Conservation (phyloP, 1,140 invertebrate genomes). For the Cydia strobilella region DNA sequence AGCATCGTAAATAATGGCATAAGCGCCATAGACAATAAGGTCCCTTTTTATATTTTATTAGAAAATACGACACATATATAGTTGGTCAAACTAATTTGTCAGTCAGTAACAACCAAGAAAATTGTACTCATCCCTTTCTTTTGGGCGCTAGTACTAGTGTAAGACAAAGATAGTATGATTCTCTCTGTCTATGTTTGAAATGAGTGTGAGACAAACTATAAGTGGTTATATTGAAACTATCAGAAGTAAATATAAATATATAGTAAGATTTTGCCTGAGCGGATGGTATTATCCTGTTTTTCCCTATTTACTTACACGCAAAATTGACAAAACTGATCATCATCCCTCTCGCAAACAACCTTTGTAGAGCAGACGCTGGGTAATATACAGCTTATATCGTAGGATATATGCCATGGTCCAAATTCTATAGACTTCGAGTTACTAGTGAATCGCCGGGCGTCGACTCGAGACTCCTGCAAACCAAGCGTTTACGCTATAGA, state of each 20-base stretch:
- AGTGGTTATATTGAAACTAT: background rate
- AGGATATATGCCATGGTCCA: slow-evolving; percentile 73
- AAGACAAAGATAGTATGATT: too few relatives aligned
- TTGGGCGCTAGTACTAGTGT: too few relatives aligned
- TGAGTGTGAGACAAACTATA: too few relatives aligned
- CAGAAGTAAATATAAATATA: too few relatives aligned
- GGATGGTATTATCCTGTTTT: background rate
- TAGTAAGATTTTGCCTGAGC: background rate
- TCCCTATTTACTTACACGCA: slow-evolving; percentile 64
- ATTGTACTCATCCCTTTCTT: too few relatives aligned
- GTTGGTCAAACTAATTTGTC: too few relatives aligned
- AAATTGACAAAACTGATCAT: slow-evolving; percentile 73
- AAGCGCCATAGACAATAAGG: too few relatives aligned
- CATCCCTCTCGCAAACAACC: slow-evolving; percentile 70
- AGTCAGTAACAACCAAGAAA: too few relatives aligned
- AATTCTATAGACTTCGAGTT: slow-evolving; percentile 71
- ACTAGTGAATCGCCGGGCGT: slow-evolving; percentile 58
- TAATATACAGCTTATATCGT: slow-evolving; percentile 70
- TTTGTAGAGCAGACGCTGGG: slow-evolving; percentile 75
- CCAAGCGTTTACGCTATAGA: background rate
- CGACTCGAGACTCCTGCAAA: slow-evolving; percentile 56
- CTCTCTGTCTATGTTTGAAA: too few relatives aligned
- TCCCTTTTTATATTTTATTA: too few relatives aligned
- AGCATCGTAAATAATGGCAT: too few relatives aligned
- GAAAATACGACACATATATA: too few relatives aligned